Conservation (phyloP, 1,140 invertebrate genomes). For the Euschistus heros region DNA sequence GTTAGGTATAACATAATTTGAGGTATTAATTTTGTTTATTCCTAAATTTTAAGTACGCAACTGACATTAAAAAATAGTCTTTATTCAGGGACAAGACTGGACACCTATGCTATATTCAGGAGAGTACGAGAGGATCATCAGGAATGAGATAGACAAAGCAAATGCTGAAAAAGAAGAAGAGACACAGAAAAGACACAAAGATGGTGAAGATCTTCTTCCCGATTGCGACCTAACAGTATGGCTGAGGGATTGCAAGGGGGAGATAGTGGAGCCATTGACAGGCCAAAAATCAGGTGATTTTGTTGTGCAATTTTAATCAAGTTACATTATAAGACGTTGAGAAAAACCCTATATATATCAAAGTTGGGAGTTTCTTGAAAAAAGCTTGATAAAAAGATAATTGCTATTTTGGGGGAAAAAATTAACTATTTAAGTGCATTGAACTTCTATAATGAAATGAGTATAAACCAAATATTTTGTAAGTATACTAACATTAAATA, state of each 20-base stretch:
- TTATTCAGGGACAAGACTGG: too few relatives aligned
- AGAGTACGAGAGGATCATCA: slow-evolving; percentile 3
- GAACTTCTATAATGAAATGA: too few relatives aligned
- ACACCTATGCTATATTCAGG: background rate
- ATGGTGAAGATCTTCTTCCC: slow-evolving; percentile 43
- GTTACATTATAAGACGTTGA: background rate
- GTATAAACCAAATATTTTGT: too few relatives aligned
- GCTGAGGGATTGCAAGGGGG: slow-evolving; percentile 63
- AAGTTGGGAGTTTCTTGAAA: background rate
- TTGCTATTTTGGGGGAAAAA: background rate
- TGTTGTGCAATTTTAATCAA: background rate
- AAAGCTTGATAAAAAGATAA: background rate
- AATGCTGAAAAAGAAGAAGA: slow-evolving; percentile 10
- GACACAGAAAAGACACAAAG: background rate
- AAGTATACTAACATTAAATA: too few relatives aligned
- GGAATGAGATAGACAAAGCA: slow-evolving; percentile 20
- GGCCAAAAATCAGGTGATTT: slow-evolving; percentile 46
- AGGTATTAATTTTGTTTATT: too few relatives aligned
- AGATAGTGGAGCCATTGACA: slow-evolving; percentile 53
- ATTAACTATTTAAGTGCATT: background rate
- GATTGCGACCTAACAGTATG: slow-evolving; percentile 63
- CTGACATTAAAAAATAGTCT: too few relatives aligned
- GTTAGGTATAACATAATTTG: too few relatives aligned
- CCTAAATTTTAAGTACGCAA: too few relatives aligned
- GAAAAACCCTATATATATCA: background rate